Base-by-base conservation (phyloP, 2,113 vertebrate genomes). In the Rhinopomastus cyanomelas region DNA sequence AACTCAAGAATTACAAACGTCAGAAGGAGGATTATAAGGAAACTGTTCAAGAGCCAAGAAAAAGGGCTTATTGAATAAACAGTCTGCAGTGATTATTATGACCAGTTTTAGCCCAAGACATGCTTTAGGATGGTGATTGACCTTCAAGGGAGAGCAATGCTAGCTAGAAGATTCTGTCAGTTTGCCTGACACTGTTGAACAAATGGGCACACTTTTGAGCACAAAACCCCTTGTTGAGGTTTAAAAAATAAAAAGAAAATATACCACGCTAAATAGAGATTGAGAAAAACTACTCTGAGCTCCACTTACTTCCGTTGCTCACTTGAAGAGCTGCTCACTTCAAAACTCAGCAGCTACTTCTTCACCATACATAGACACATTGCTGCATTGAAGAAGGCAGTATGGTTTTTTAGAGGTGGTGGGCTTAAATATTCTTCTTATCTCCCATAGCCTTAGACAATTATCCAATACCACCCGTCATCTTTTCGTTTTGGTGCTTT, bases 11-110 rank as follows among this genome's bases (percentile, higher is more conserved):
- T 87, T 95, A 88, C 3, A 5, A 68, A 61, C 65, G 74, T 93
- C 90, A 92, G 49, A 93, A 84, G 25, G 12, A 84, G 62, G 64
- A 72, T 88, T 95, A 85, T 42, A 73, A 80, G 80, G 67, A 59
- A 89, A 80, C 51, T 56, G 51, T 77, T 89, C 55, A 83, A 85
- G 68, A 88, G 60, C 80, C 64, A 87, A 81, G 57, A 67, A 65
- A 90, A 93, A 34, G 36, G 21, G 10, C 32, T 73, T 16, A 44
- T 20, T 77, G 56, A 77, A 85, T 80, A 87, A 94, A 93, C 23
- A 71, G 44, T 67, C 73, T 56, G 23, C 72, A 39, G 44, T 39
- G 37, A 87, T 83, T 74, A 87, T 85, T 89, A 77, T 82, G 72
- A 77, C 26, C 52, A 74, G 13, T 62, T 89, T 77, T 74, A 93